A percentile compares a stretch with the other conserved stretches of the same genome.
Evolutionary conservation across 2,113 vertebrate genomes (phyloP).

Genomic region (Serilophus lunatus): DNA sequence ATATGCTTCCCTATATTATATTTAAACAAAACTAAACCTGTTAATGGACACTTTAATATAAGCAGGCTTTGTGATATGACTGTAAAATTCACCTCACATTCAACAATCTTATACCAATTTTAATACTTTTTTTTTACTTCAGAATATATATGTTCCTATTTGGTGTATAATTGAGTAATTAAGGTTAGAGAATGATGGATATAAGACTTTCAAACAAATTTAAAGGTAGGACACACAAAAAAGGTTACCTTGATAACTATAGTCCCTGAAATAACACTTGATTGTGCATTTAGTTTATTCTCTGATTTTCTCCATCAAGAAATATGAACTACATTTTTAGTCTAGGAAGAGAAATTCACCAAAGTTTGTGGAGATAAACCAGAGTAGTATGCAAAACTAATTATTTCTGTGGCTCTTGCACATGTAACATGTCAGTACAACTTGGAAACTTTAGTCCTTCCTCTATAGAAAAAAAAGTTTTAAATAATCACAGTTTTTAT

Average conservation of each 20-base stretch:
- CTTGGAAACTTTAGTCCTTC: background rate
- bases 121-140: background rate
- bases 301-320: background rate
- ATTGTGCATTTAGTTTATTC: background rate
- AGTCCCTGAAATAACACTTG: background rate
- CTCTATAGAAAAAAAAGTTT: background rate
- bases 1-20: background rate
- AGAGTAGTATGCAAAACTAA: background rate
- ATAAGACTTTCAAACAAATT: background rate
- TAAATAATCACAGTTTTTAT: background rate
- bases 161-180: background rate
- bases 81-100: background rate
- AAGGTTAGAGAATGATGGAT: background rate
- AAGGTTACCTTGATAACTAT: background rate
- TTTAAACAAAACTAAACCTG: background rate
- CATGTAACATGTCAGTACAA: accelerated
- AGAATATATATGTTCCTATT: background rate
- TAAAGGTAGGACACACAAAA: background rate
- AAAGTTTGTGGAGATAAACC: background rate
- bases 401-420: background rate
- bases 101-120: background rate
- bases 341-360: background rate
- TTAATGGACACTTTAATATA: background rate
- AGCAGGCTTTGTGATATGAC: background rate
- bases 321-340: background rate